Base-by-base conservation (phyloP, 2,797 vertebrate genomes). In the Eutrigla gurnardus region DNA sequence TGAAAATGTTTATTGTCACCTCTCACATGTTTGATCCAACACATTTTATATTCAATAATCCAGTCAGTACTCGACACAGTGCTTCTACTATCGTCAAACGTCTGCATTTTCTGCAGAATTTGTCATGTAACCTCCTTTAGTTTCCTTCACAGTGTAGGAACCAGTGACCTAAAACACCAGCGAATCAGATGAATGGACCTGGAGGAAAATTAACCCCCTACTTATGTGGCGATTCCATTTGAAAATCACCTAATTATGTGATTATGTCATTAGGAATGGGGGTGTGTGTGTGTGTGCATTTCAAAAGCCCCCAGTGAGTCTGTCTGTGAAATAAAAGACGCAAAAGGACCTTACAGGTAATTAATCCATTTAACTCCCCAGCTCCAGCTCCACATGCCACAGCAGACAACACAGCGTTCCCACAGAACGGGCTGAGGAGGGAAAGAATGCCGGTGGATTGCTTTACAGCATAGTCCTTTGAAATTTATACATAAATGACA, bases 351-450 rank as follows among this genome's bases (percentile, higher is more conserved):
- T 94, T 95, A 95, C 94, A 96, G 95, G 94, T 95, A 97, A 96
- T 96, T 97, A 97, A 98, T 97, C 96, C 95, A 96, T 95, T 97
- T 96, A 97, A 95, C 94, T 96, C 91, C 90, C 89, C 42, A 83
- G 88, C 87, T 92, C 86, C 75, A 86, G 86, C 91, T 91, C 90
- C 89, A 75, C 88, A 93, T 93, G 93, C 93, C 93, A 92, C 93
- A 88, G 90, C 93, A 92, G 91, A 96, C 93, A 95, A 92, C 92
- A 91, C 89, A 90, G 91, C 63, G 40, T 82, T 82, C 83, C 80
- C 86, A 89, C 88, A 94, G 93, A 91, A 94, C 87, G 64, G 80
- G 43, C 81, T 25, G 71, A 84, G 82, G 74, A 91, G 91, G 78
- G 84, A 88, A 91, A 94, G 93, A 91, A 93, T 94, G 93, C 84